These are phyloP conservation scores for Tretioscincus oriximinensis DNA, from an alignment of 2,113 vertebrate genomes.

Conservation along the genomic window DNA sequence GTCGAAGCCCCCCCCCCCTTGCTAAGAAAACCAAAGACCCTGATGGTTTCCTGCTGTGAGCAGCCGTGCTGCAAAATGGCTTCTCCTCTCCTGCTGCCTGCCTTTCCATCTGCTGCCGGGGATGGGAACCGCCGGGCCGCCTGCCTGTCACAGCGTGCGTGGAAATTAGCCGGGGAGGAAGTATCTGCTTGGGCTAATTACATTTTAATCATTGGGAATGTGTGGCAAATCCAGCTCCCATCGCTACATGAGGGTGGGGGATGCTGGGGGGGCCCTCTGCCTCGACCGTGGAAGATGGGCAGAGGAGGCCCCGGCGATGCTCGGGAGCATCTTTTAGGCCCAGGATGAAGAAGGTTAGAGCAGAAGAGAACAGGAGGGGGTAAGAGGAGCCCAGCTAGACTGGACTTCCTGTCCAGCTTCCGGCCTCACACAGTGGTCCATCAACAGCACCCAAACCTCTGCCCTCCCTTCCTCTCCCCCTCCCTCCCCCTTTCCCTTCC, in stretches of 20 bases:
- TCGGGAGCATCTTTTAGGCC: too few species aligned
- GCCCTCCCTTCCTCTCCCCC: too few species aligned
- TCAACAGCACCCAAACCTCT: too few species aligned
- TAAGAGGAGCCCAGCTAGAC: too few species aligned
- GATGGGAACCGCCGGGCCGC: conserved; percentile 89
- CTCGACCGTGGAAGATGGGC: conserved; percentile 79
- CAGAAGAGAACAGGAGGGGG: too few species aligned
- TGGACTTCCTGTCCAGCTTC: too few species aligned
- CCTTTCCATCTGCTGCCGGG: conserved; percentile 99
- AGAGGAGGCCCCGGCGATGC: conserved; percentile 50
- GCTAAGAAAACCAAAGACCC: conserved; percentile 86
- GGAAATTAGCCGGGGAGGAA: conserved; percentile 99
- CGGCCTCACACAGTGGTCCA: too few species aligned
- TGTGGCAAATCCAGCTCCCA: conserved; percentile 99
- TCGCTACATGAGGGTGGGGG: conserved; percentile 96
- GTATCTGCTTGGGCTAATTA: conserved; percentile 99
- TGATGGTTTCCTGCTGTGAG: conserved; percentile 98
- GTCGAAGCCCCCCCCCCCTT: conserved; percentile 87
- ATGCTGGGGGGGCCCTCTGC: conserved; percentile 83
- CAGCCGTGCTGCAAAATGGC: conserved; percentile 94
- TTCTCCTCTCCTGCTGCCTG: conserved; percentile 92
- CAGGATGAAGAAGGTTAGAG: too few species aligned
- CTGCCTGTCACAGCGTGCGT: conserved; percentile 99
- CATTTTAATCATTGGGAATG: conserved; percentile 99
- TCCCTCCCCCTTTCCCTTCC: too few species aligned